Evolutionary conservation across 2,888 invertebrate species (phyloP).

Genomic region (Ormyrus nitidulus): DNA sequence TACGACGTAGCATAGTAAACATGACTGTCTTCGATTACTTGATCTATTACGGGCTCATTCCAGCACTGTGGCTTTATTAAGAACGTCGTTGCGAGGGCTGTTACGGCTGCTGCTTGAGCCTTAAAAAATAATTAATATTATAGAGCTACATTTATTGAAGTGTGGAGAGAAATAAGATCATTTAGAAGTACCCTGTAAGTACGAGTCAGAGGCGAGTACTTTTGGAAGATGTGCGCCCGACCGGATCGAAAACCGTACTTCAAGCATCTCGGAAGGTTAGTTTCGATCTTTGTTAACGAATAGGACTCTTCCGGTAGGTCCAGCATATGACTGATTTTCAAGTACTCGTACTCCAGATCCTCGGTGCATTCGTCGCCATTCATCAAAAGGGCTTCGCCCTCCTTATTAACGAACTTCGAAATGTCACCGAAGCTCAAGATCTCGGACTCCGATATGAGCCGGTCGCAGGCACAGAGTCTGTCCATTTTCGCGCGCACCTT

Average conservation of each 20-base stretch:
- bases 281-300: slow-evolving; percentile 66
- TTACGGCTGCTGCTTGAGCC: slow-evolving; percentile 71
- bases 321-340: slow-evolving; percentile 62
- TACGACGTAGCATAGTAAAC: slow-evolving; percentile 69
- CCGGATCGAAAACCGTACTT: slow-evolving; percentile 69
- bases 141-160: too few relatives aligned
- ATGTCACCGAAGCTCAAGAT: slow-evolving; percentile 60
- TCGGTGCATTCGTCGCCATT: slow-evolving; percentile 66
- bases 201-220: slow-evolving; percentile 71
- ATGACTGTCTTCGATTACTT: slow-evolving; percentile 71
- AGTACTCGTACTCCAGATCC: slow-evolving; percentile 66
- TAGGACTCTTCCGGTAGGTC: slow-evolving; percentile 67
- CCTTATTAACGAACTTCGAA: slow-evolving; percentile 57
- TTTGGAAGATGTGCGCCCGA: slow-evolving; percentile 64
- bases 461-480: slow-evolving; percentile 62
- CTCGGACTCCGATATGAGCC: slow-evolving; percentile 62
- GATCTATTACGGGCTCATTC: slow-evolving; percentile 70
- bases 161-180: too few relatives aligned
- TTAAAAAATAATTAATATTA: slow-evolving; percentile 45
- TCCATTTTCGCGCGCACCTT: slow-evolving; percentile 54
- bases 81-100: slow-evolving; percentile 69
- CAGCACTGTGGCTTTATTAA: slow-evolving; percentile 67
- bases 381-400: slow-evolving; percentile 59
- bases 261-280: slow-evolving; percentile 64
- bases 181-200: slow-evolving; percentile 67